Conservation (phyloP, 2,888 invertebrate species). For the Pyrochroa serraticornis region DNA sequence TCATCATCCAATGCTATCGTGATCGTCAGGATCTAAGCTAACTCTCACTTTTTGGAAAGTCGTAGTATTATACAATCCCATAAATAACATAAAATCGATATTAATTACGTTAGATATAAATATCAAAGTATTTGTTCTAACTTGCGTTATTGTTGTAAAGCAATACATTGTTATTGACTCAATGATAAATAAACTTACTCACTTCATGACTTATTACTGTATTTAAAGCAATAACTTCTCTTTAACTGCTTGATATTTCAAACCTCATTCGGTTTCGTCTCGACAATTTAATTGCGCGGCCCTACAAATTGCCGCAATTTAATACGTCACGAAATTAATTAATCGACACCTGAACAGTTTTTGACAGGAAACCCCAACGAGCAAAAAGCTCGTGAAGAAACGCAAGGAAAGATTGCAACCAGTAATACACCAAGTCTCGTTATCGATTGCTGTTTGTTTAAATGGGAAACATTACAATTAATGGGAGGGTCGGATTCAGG, state of each 20-base stretch:
- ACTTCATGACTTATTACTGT: slow-evolving; percentile 22
- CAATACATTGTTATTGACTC: slow-evolving; percentile 18
- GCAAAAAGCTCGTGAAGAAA: neutral
- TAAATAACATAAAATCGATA: slow-evolving; percentile 33
- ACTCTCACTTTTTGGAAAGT: slow-evolving; percentile 44
- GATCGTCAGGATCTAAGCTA: slow-evolving; percentile 35
- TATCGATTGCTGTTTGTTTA: no score
- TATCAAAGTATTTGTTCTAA: slow-evolving; percentile 22
- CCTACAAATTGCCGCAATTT: slow-evolving; percentile 2
- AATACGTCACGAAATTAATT: neutral
- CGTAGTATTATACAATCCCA: slow-evolving; percentile 33
- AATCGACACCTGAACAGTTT: neutral
- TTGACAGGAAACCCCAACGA: neutral
- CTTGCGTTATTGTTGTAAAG: slow-evolving; percentile 10
- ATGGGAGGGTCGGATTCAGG: no score
- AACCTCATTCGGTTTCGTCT: slow-evolving; percentile 6
- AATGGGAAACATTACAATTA: no score
- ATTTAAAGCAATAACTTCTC: slow-evolving; percentile 26
- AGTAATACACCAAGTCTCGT: slow-evolving; percentile 7
- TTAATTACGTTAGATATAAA: slow-evolving; percentile 34
- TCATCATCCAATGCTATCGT: slow-evolving; percentile 38
- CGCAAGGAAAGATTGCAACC: slow-evolving; percentile 1
- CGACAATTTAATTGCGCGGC: slow-evolving; percentile 3
- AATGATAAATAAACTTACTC: slow-evolving; percentile 24
- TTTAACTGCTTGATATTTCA: slow-evolving; percentile 27